Evolutionary conservation across 2,888 invertebrate genomes (phyloP).

Genomic region (Diaphora mendica): DNA sequence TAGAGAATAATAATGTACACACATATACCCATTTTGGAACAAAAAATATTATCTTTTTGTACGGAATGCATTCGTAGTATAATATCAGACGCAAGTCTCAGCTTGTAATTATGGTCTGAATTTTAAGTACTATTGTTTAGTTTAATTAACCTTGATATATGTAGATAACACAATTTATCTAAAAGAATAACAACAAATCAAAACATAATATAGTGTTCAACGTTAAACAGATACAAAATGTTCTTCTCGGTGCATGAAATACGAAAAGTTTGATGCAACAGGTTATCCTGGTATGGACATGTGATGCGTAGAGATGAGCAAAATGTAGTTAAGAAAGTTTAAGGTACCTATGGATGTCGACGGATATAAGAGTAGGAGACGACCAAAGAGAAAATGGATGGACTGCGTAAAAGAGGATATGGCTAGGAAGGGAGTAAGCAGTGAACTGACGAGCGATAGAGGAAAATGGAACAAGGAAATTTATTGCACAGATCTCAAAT

Average conservation of each 20-base stretch:
- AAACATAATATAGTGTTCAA: background rate
- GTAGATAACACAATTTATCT: background rate
- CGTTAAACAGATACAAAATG: background rate
- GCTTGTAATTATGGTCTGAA: background rate
- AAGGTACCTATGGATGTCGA: too few relatives aligned
- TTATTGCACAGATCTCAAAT: too few relatives aligned
- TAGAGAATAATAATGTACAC: background rate
- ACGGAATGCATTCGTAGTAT: background rate
- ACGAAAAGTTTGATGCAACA: background rate
- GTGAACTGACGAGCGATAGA: too few relatives aligned
- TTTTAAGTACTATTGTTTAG: background rate
- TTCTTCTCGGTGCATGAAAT: background rate
- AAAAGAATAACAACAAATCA: background rate
- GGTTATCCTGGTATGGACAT: too few relatives aligned
- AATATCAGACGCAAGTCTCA: background rate
- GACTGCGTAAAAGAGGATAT: too few relatives aligned
- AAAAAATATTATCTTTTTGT: background rate
- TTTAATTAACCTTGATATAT: background rate
- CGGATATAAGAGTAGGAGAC: too few relatives aligned
- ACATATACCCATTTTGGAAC: background rate
- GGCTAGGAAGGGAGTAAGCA: too few relatives aligned
- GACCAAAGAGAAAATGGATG: too few relatives aligned
- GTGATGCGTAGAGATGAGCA: too few relatives aligned
- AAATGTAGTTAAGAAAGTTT: too few relatives aligned
- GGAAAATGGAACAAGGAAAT: too few relatives aligned